Conservation (phyloP, 2,113 vertebrate species). For the Ariopsis seemanni region DNA sequence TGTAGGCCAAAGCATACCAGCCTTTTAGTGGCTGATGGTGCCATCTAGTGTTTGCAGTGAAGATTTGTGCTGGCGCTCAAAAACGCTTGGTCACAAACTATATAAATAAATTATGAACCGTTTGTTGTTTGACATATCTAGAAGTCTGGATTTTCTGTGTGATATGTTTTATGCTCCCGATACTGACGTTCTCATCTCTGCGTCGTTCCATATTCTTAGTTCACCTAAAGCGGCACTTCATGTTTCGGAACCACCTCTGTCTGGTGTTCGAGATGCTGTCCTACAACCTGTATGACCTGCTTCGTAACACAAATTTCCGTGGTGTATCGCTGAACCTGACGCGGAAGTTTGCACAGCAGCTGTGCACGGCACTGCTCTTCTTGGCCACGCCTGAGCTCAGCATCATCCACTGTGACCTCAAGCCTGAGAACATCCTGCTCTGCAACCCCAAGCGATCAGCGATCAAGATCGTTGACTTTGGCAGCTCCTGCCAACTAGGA, state of each 20-base stretch:
- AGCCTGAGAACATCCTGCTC: conserved; percentile 98
- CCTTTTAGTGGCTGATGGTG: neutral
- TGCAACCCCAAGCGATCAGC: conserved; percentile 98
- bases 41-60: conserved; percentile 34
- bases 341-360: conserved; percentile 96
- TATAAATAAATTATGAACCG: too few species aligned
- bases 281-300: conserved; percentile 96
- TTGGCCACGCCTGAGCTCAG: conserved; percentile 98
- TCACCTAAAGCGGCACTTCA: conserved; percentile 98
- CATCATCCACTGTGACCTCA: conserved; percentile 99
- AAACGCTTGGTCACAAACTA: neutral
- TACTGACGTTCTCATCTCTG: neutral
- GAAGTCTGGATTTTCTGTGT: neutral
- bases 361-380: conserved; percentile 98
- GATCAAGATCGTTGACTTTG: conserved; percentile 99
- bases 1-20: neutral
- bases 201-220: conserved; percentile 67
- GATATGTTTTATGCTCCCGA: neutral
- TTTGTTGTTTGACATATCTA: neutral
- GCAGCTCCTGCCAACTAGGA: conserved; percentile 96
- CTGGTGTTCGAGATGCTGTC: conserved; percentile 99
- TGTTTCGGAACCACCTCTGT: conserved; percentile 99
- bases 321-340: conserved; percentile 97
- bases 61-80: neutral
- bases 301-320: conserved; percentile 98